phyloP scores from a whole-genome alignment of 2,888 invertebrate species.

The Rhyacophila evoluta region DNA sequence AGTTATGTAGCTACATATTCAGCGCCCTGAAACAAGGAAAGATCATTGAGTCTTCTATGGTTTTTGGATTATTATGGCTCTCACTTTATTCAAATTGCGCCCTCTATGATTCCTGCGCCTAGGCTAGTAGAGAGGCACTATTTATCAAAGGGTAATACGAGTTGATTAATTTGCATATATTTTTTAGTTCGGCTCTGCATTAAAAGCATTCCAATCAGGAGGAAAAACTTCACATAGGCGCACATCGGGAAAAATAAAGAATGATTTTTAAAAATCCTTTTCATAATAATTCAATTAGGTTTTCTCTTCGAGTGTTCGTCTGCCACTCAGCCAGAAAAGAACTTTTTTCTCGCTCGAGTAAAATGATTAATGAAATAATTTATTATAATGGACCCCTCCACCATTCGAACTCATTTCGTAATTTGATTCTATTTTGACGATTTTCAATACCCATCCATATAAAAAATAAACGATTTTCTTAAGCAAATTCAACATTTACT shows the following conservation, averaged over 20 bases:
- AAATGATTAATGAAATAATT: conserved; percentile 51
- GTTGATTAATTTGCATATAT: too few relatives aligned
- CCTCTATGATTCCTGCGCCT: too few relatives aligned
- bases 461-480: conserved; percentile 20
- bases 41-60: too few relatives aligned
- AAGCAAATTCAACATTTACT: not conserved
- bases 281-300: conserved; percentile 53
- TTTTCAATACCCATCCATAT: not conserved
- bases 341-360: conserved; percentile 34
- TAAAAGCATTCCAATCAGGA: conserved; percentile 46
- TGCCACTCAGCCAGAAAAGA: conserved; percentile 23
- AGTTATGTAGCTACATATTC: too few relatives aligned
- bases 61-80: too few relatives aligned
- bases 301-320: conserved; percentile 35
- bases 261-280: conserved; percentile 52
- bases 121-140: too few relatives aligned
- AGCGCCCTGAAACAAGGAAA: too few relatives aligned
- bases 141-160: too few relatives aligned
- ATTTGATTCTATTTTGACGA: conserved; percentile 25
- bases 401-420: conserved; percentile 38
- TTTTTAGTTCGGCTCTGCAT: conserved; percentile 26
- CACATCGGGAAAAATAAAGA: conserved; percentile 48
- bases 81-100: too few relatives aligned
- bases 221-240: conserved; percentile 40
- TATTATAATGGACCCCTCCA: conserved; percentile 48